These are phyloP conservation scores for Meta bourneti DNA, from an alignment of 2,888 invertebrate species.

Conservation along the genomic window DNA sequence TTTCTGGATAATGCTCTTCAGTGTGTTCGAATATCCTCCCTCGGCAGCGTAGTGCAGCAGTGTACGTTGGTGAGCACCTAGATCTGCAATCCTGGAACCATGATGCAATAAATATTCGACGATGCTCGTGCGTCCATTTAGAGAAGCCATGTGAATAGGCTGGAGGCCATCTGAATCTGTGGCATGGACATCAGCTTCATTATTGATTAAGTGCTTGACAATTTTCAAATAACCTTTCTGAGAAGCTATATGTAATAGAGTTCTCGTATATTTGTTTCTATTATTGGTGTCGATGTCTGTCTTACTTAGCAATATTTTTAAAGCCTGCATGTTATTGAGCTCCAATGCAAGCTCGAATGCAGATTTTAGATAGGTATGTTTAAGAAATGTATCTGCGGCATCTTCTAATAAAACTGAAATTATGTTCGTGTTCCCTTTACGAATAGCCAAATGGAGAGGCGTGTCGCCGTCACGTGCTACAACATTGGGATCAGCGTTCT, in stretches of 20 bases:
- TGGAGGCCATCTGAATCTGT: not conserved
- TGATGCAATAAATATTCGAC: constrained; percentile 5
- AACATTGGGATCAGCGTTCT: not conserved
- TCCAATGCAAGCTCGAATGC: not conserved
- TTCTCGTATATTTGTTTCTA: too few species aligned
- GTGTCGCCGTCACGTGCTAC: not conserved
- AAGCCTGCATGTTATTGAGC: not conserved
- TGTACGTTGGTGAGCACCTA: not conserved
- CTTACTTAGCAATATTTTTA: not conserved
- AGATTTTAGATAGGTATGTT: not conserved
- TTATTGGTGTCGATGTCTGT: not conserved
- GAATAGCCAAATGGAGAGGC: constrained; percentile 15
- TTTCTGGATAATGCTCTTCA: not conserved
- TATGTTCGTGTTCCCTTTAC: not conserved
- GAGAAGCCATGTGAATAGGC: constrained; percentile 5
- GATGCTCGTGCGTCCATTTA: not conserved
- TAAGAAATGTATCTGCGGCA: not conserved
- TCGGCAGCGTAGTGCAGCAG: constrained; percentile 2
- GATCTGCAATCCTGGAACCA: not conserved
- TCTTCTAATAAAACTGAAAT: not conserved
- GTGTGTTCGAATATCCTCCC: not conserved
- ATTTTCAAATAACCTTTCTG: constrained; percentile 12
- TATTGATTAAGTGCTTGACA: not conserved
- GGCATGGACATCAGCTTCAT: not conserved
- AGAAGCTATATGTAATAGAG: constrained; percentile 15